Evolutionary conservation across 2,797 vertebrate species (phyloP), one percentile per base, ranked within the genome.

Genomic region (Alca torda): DNA sequence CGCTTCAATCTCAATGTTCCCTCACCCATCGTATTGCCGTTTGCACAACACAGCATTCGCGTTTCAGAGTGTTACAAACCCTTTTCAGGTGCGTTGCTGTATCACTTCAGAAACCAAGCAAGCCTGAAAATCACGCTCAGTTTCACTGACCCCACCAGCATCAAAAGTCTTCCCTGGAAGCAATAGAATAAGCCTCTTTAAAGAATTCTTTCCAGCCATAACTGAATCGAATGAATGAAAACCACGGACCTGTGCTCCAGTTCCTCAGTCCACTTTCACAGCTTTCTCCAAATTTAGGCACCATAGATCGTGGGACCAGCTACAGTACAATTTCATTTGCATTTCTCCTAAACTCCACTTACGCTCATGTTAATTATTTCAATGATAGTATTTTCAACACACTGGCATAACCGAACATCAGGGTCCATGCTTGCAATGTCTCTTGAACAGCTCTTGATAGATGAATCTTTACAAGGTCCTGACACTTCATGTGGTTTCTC

Each of bases 291-390:
- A 85, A 28, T 94, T 59, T 16, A 96, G 81, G 82, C 87, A 89
- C 74, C 74, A 41, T 1, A 60, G 56, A 25, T 48, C 9, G 3
- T 56, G 28, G 35, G 39, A 70, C 67, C 50, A 68, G 83, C 79
- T 81, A n/a, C 73, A 72, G 68, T 68, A 76, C 64, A 68, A 41
- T n/a, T 24, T 63, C 39, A 45, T 74, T 60, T 74, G 28, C 2
- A 3, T n/a, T 77, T 87, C 72, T 54, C 81, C 97, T 98, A 99
- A 91, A 99, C 96, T 85, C 98, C 98, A n/a, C 98, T 98, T 68
- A 99, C 98, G 20, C 98, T 99, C 97, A 99, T 99, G 97, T 98
- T 98, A 93, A 99, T 99, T 48, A 99, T 99, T 92, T 99, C 99
- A 97, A 99, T 98, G 97, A 99, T 99, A 43, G 99, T 99, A 89